Evolutionary conservation across 2,113 vertebrate species (phyloP), one percentile per base, ranked within the genome.

Genomic region (Lophochroa leadbeateri): DNA sequence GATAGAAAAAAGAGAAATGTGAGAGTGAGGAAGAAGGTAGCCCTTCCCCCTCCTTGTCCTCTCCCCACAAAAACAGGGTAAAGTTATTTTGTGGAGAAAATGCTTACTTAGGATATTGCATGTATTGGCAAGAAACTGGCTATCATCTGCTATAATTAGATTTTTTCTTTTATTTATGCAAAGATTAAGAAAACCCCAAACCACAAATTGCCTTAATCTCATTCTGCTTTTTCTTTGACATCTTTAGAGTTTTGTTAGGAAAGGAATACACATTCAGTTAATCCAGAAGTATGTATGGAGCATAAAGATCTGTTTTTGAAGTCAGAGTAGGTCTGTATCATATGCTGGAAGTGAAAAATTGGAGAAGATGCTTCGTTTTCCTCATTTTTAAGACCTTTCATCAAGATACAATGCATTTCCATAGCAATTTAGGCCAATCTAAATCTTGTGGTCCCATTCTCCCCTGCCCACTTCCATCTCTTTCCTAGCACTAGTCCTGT

Each of bases 1-100:
- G 97, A 97, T 96, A 94, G 98, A 98, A 97, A 98, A 98, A 97
- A 96, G 97, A 97, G 96, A 97, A 97, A 98, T 97, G 90, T 23
- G 77, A 96, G 96, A 97, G 86, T 65, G 33, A 81, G 82, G 71
- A 78, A n/a, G 88, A 71, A 92, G 93, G 74, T 89, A 82, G 89
- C 94, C 94, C 95, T 95, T 84, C 96, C 95, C 95, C 91, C 20
- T 77, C 37, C 70, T 37, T 20, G 10, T 65, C 27, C 64, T 78
- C 39, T 72, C 69, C 43, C 77, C 31, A 80, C 41, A 18, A 43
- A 92, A 86, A 13, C 35, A 71, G 60, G 0, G 0, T 20, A 19
- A 39, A 50, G n/a, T 33, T 37, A 61, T 94, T 90, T 68, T 43
- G 57, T 47, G 77, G 58, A 65, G 43, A 74, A 90, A 82, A 77